A percentile compares a stretch with the other conserved stretches of the same genome.
Evolutionary conservation across 2,113 vertebrate species (phyloP).

Genomic region (Rhombomys opimus): DNA sequence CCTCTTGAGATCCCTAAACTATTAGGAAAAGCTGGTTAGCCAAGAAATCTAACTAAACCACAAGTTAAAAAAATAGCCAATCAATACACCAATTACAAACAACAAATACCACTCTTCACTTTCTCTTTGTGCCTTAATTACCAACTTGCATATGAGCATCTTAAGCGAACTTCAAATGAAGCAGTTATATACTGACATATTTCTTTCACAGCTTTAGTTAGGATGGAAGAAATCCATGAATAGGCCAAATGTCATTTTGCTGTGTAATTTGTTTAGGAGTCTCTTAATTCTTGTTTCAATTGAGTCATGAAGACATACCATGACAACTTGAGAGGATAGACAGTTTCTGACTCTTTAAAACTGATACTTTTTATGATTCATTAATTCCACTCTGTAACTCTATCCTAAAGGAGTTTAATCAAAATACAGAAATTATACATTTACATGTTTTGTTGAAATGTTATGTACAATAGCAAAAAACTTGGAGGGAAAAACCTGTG

Average conservation of each 20-base stretch:
- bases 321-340: not conserved
- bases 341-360: constrained; percentile 47
- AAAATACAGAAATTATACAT: constrained; percentile 35
- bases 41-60: constrained; percentile 39
- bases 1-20: not conserved
- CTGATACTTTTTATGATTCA: not conserved
- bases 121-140: constrained; percentile 43
- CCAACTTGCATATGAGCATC: constrained; percentile 1
- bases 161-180: constrained; percentile 47
- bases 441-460: constrained; percentile 38
- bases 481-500: not conserved
- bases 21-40: constrained; percentile 38
- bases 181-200: not conserved
- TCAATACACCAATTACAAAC: constrained; percentile 50
- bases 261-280: constrained; percentile 5
- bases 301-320: not conserved
- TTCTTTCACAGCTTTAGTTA: constrained; percentile 14
- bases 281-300: constrained; percentile 12
- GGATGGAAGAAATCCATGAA: constrained; percentile 41
- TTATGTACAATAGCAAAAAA: constrained; percentile 46
- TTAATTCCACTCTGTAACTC: constrained; percentile 27
- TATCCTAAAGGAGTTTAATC: constrained; percentile 41
- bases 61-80: not conserved
- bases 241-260: constrained; percentile 48
- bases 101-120: constrained; percentile 22